Percentiles rank a stretch among this genome's conserved stretches.
Conservation (phyloP, 2,797 vertebrate genomes). For the Leptodactylus fallax region DNA sequence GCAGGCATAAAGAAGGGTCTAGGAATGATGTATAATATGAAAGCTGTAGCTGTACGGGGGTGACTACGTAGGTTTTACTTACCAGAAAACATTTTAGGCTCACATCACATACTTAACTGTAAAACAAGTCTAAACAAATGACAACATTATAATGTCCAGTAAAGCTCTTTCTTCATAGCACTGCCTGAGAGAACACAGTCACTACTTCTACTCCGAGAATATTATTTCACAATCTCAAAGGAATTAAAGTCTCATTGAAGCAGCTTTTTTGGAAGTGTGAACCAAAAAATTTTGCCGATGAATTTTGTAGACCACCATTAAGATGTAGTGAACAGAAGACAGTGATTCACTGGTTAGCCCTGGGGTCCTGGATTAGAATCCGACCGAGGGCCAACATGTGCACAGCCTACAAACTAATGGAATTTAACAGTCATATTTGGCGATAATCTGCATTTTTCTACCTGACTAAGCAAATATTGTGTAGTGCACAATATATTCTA, state of each 20-base stretch:
- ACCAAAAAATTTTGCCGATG: background rate
- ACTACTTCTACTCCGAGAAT: background rate
- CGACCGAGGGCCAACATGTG: too few species aligned
- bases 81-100: conserved; percentile 23
- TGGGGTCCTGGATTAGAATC: background rate
- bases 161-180: background rate
- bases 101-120: conserved; percentile 8
- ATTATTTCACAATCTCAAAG: background rate
- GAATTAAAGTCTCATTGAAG: background rate
- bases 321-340: background rate
- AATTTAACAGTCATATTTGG: background rate
- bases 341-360: background rate
- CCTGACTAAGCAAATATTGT: background rate
- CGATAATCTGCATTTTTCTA: background rate
- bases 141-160: conserved; percentile 44
- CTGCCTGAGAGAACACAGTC: conserved; percentile 12
- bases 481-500: background rate
- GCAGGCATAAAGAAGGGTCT: background rate
- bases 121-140: conserved; percentile 43
- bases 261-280: background rate
- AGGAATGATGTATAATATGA: background rate
- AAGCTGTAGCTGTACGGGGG: background rate
- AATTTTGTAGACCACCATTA: background rate
- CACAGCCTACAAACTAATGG: background rate
- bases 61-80: conserved; percentile 13